These are phyloP conservation scores for Orestias chungarensis DNA, from an alignment of 2,797 vertebrate genomes.

Conservation along the genomic window DNA sequence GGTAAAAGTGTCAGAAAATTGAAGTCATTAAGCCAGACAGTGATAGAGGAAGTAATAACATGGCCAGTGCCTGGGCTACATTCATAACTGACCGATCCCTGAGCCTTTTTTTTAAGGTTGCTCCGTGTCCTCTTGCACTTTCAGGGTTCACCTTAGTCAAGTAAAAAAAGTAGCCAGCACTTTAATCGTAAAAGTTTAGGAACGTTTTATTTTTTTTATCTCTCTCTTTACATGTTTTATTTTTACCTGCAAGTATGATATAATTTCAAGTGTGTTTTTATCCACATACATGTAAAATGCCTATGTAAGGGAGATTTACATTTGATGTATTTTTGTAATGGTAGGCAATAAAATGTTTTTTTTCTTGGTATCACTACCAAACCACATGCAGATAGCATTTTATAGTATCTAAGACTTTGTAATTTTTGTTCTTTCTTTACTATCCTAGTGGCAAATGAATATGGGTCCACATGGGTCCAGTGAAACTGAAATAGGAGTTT, in stretches of 20 bases:
- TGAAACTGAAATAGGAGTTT: too few relatives aligned
- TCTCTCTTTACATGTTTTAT: background rate
- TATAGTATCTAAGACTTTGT: too few relatives aligned
- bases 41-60: constrained; percentile 38
- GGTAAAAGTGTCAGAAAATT: constrained; percentile 53
- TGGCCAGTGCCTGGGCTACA: constrained; percentile 31
- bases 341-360: too few relatives aligned
- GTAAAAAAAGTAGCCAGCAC: constrained; percentile 63
- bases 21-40: constrained; percentile 28
- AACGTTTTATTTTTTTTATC: constrained; percentile 33
- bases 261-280: background rate
- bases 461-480: too few relatives aligned
- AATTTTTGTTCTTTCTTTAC: too few relatives aligned
- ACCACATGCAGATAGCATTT: too few relatives aligned
- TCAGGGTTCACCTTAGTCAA: constrained; percentile 25
- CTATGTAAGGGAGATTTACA: background rate
- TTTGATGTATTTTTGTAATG: too few relatives aligned
- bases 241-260: background rate
- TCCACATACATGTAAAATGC: background rate
- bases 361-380: too few relatives aligned
- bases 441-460: too few relatives aligned
- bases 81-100: constrained; percentile 46
- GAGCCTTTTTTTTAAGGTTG: constrained; percentile 26
- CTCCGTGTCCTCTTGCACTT: constrained; percentile 39
- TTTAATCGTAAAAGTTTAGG: constrained; percentile 38